A percentile compares a stretch with the other conserved stretches of the same genome.
Evolutionary conservation across 2,113 vertebrate genomes (phyloP).

Genomic region (Dolichotis patagonum): DNA sequence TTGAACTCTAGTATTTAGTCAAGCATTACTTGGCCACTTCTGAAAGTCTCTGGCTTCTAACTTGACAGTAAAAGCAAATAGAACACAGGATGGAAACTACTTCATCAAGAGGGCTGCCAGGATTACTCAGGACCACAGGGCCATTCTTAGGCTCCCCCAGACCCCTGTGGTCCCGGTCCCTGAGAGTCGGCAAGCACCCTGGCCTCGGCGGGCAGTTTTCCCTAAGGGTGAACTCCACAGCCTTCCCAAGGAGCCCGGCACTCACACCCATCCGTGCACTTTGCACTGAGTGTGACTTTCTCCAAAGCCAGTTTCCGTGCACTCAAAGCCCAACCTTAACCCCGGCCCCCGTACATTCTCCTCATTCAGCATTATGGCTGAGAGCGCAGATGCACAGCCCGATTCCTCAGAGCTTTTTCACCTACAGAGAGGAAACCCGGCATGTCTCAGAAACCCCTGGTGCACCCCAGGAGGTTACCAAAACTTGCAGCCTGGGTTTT

Average conservation of each 20-base stretch:
- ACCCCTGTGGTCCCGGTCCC: neutral
- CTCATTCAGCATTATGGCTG: neutral
- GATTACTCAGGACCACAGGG: neutral
- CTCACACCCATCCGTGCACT: neutral
- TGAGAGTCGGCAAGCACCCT: neutral
- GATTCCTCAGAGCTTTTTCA: conserved; percentile 32
- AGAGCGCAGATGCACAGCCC: neutral
- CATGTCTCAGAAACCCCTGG: neutral
- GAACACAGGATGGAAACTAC: neutral
- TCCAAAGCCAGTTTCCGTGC: neutral
- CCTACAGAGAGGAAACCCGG: neutral
- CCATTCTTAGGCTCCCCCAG: neutral
- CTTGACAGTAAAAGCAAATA: conserved; percentile 62
- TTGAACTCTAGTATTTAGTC: conserved; percentile 63
- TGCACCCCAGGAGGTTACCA: neutral
- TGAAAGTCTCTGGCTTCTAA: conserved; percentile 64
- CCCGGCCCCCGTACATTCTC: neutral
- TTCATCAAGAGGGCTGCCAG: neutral
- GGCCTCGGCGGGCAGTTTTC: neutral
- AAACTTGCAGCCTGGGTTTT: neutral
- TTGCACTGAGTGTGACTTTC: neutral
- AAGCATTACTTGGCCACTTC: conserved; percentile 52
- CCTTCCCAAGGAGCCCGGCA: neutral
- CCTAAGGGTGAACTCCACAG: neutral
- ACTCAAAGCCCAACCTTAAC: neutral